phyloP scores from a whole-genome alignment of 2,113 vertebrate genomes.

The Herpailurus yagouaroundi region DNA sequence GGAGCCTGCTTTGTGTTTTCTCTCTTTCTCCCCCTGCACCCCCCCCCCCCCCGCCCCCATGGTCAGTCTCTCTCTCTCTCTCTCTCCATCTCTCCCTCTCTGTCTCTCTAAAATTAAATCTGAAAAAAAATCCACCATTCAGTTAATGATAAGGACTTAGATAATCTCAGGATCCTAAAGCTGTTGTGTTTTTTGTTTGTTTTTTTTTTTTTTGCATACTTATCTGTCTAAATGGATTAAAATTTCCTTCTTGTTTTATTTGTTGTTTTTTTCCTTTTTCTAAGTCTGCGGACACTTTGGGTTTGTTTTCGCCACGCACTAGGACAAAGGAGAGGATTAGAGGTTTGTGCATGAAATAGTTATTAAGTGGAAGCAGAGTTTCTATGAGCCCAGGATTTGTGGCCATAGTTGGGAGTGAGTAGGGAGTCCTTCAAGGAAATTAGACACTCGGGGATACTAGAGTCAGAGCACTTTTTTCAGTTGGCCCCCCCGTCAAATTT shows the following conservation, averaged over 20 bases:
- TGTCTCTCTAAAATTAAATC: no score
- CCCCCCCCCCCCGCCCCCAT: no score
- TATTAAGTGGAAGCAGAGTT: no score
- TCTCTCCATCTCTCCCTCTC: no score
- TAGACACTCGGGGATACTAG: not conserved
- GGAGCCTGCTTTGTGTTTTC: no score
- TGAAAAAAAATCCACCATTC: not conserved
- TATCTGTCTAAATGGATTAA: not conserved
- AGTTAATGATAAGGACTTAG: not conserved
- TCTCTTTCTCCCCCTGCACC: no score
- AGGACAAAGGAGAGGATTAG: not conserved
- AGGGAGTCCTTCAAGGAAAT: not conserved
- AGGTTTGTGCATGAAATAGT: not conserved
- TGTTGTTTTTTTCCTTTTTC: not conserved
- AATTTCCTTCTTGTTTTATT: not conserved
- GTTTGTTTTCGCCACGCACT: not conserved
- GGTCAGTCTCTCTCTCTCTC: no score
- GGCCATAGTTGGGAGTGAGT: rapidly evolving
- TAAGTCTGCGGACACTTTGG: not conserved
- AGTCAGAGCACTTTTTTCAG: not conserved
- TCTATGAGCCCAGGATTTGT: not conserved
- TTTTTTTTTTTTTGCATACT: not conserved
- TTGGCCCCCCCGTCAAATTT: not conserved
- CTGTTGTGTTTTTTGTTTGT: not conserved
- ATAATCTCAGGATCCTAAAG: not conserved